These are phyloP conservation scores for Holocentrus rufus DNA, from an alignment of 2,797 vertebrate species.

Conservation along the genomic window DNA sequence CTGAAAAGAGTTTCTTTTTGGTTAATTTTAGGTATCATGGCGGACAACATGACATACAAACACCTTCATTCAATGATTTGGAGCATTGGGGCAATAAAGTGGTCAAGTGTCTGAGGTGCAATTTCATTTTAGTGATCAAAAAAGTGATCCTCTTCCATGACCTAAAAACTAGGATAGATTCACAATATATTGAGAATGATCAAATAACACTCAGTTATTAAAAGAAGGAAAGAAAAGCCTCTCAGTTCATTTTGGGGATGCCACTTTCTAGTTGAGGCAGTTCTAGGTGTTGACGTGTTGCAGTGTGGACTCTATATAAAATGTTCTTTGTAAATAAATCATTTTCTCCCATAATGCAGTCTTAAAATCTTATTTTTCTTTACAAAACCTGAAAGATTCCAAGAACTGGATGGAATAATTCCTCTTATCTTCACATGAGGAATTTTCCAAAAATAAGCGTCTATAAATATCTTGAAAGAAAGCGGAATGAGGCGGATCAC, in stretches of 20 bases:
- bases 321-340: too few relatives aligned
- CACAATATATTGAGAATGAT: not conserved
- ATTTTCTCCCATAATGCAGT: not conserved
- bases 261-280: not conserved
- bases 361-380: too few relatives aligned
- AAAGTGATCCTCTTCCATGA: too few relatives aligned
- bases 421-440: not conserved
- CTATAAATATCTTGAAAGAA: not conserved
- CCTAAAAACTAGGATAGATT: not conserved
- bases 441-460: not conserved
- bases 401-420: not conserved
- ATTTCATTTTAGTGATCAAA: too few relatives aligned
- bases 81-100: too few relatives aligned
- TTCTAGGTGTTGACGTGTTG: not conserved
- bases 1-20: too few relatives aligned
- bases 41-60: too few relatives aligned
- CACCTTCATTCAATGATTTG: too few relatives aligned
- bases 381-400: not conserved
- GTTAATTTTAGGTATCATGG: too few relatives aligned
- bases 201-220: not conserved
- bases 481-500: not conserved
- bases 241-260: not conserved
- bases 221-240: not conserved
- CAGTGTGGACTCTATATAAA: too few relatives aligned
- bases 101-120: too few relatives aligned